phyloP scores from a whole-genome alignment of 53 echinoderm and acorn worm species.

The Echinarachnius parma region DNA sequence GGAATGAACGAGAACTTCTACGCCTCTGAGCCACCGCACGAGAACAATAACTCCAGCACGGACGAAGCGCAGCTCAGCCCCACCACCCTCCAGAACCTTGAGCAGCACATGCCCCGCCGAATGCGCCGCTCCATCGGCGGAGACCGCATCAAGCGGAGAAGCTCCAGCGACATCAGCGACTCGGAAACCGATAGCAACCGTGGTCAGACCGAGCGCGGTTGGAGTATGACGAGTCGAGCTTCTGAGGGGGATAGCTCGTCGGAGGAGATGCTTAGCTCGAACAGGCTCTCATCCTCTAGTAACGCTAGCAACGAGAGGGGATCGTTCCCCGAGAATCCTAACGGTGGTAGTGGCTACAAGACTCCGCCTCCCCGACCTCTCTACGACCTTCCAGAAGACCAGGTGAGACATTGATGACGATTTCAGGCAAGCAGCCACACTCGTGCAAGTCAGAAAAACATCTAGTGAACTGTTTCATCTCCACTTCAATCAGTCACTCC shows the following conservation, averaged over 20 bases:
- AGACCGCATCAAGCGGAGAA: slow-evolving; percentile 59
- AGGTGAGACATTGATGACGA: slow-evolving; percentile 57
- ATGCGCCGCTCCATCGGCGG: slow-evolving; percentile 71
- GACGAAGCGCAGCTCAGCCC: slow-evolving; percentile 55
- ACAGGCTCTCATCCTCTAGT: slow-evolving; percentile 14
- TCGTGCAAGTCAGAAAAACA: too few relatives aligned
- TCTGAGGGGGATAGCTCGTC: slow-evolving; percentile 66
- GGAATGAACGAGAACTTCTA: slow-evolving; percentile 24
- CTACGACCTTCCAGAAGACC: slow-evolving; percentile 77
- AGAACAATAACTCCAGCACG: slow-evolving; percentile 26
- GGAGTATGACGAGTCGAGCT: slow-evolving; percentile 32
- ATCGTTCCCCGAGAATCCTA: slow-evolving; percentile 19
- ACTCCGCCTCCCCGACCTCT: slow-evolving; percentile 57
- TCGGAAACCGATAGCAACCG: slow-evolving; percentile 43
- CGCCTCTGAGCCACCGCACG: slow-evolving; percentile 21
- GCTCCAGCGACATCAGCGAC: slow-evolving; percentile 61
- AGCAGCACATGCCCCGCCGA: slow-evolving; percentile 64
- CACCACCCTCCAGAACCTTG: slow-evolving; percentile 56
- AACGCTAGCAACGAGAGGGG: slow-evolving; percentile 40
- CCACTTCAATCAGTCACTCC: too few relatives aligned
- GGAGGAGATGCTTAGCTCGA: slow-evolving; percentile 48
- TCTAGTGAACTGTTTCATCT: too few relatives aligned
- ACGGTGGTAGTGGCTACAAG: slow-evolving; percentile 11
- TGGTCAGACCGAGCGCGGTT: slow-evolving; percentile 26
- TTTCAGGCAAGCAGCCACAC: too few relatives aligned